Percentiles rank a stretch among this genome's conserved stretches.
Evolutionary conservation across 2,888 invertebrate genomes (phyloP).

Genomic region (Drosophila borborema): DNA sequence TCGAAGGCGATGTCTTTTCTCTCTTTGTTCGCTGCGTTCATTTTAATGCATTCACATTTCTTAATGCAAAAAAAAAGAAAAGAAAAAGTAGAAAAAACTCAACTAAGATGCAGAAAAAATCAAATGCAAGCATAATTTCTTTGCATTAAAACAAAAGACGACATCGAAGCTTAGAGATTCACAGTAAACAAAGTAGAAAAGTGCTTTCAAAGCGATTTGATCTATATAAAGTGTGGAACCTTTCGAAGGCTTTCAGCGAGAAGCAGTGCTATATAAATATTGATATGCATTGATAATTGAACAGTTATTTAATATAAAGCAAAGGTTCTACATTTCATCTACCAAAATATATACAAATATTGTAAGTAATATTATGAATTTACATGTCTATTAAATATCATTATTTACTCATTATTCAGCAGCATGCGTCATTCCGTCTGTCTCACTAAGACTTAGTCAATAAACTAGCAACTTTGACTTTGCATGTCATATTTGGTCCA

Average conservation of each 20-base stretch:
- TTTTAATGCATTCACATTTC: constrained; percentile 62
- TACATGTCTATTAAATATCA: neutral
- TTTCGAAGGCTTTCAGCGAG: constrained; percentile 7
- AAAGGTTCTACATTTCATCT: neutral
- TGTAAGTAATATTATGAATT: neutral
- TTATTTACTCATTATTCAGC: neutral
- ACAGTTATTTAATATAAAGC: neutral
- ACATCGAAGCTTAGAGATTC: neutral
- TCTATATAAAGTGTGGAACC: constrained; percentile 20
- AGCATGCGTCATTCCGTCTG: neutral
- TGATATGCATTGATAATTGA: neutral
- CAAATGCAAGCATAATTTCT: constrained; percentile 22
- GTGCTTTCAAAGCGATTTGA: constrained; percentile 24
- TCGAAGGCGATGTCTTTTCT: constrained; percentile 32
- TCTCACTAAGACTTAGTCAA: neutral
- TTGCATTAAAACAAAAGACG: constrained; percentile 8
- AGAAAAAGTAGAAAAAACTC: neutral
- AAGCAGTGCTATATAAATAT: neutral
- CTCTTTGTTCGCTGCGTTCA: constrained; percentile 17
- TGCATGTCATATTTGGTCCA: neutral
- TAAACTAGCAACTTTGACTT: neutral
- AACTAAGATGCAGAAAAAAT: constrained; percentile 13
- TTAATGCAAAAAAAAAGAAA: constrained; percentile 37
- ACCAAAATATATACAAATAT: neutral
- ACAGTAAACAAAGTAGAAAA: constrained; percentile 1